Evolutionary conservation across 1,140 invertebrate genomes (phyloP).

Genomic region (Chironomus tepperi): DNA sequence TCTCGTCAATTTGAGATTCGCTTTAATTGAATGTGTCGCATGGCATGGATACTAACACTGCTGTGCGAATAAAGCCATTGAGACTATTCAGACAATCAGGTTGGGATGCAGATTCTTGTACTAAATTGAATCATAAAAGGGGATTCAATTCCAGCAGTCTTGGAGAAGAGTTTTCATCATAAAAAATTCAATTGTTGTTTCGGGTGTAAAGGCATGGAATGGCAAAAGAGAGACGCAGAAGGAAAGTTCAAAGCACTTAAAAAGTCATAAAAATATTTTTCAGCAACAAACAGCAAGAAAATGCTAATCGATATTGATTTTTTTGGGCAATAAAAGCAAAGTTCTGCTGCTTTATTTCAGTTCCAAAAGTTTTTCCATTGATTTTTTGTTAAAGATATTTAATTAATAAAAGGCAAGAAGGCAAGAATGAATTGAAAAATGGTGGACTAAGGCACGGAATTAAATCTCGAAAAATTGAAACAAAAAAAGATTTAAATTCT

Average conservation of each 20-base stretch:
- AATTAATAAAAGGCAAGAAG: neutral
- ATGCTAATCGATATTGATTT: constrained; percentile 7
- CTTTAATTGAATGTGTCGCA: neutral
- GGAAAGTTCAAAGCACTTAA: neutral
- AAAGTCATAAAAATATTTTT: constrained; percentile 14
- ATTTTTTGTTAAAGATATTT: neutral
- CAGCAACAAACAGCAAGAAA: neutral
- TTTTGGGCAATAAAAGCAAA: neutral
- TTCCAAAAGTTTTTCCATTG: neutral
- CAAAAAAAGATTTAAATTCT: neutral
- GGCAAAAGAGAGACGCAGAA: too few relatives aligned
- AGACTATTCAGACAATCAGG: neutral
- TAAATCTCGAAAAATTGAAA: neutral
- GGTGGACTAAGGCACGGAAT: neutral
- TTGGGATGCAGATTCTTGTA: too few relatives aligned
- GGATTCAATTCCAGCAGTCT: too few relatives aligned
- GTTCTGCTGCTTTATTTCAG: neutral
- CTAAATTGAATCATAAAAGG: too few relatives aligned
- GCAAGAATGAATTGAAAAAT: neutral
- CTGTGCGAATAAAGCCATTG: neutral
- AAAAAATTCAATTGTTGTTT: too few relatives aligned
- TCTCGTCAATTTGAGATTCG: neutral
- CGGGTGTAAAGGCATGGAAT: too few relatives aligned
- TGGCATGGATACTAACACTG: neutral
- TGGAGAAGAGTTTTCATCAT: too few relatives aligned